Evolutionary conservation across 2,888 invertebrate genomes (phyloP), one percentile per base, ranked within the genome.

Genomic region (Melinaea marsaeus): DNA sequence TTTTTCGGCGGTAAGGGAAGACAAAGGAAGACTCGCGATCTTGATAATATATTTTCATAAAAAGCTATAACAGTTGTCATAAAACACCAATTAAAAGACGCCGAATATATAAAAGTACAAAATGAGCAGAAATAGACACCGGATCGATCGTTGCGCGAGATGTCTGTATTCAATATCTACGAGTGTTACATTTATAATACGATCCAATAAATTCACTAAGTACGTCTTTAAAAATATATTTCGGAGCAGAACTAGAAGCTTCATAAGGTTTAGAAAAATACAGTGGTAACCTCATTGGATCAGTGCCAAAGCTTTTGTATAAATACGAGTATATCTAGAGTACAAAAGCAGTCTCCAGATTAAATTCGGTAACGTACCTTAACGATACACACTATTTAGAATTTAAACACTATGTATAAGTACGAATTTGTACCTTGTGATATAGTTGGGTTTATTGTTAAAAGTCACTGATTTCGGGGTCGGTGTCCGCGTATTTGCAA

Each of bases 401-500:
- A 75, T 79, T 78, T 74, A 75, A 71, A 78, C 69, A 73, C 69
- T 69, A 72, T 60, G 59, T 65, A 55, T 68, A 71, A 69, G 70
- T 75, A 73, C 69, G 69, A 69, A 42, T 65, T 69, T 72, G 69
- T 70, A 72, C 65, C 67, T 65, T 67, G 54, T 61, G 61, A 68
- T 68, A 67, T 68, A 69, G 45, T 56, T 66, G 59, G 9, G 55
- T 66, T 69, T 62, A 65, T 61, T 66, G 64, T 83, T 87, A 92
- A 78, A 93, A 93, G 79, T 93, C 93, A 83, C 93, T 93, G 71
- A 93, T 92, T 88, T 93, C 93, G 65, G 93, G 93, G 79, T 93
- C 93, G 68, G 93, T 93, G 78, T 95, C 94, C 67, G 94, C 94
- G 82, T 95, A 94, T 82, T 95, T 94, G 89, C 95, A 95, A 54